Evolutionary conservation across 2,113 vertebrate species (phyloP).

Genomic region (Elgaria multicarinata): DNA sequence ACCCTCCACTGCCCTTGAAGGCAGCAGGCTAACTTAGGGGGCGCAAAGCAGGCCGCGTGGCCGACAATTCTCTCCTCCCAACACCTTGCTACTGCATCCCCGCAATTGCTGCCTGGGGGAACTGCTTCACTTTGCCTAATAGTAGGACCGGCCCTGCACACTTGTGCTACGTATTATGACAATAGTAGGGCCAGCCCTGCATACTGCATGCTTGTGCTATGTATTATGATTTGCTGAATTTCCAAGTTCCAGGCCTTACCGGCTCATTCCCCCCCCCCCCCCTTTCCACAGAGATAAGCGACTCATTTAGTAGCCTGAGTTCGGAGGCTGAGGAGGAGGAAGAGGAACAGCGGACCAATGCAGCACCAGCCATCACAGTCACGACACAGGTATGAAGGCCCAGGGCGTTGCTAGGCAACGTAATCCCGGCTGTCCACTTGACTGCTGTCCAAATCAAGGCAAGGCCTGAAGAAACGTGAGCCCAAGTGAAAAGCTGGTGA

Average conservation of each 20-base stretch:
- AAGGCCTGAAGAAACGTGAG: background rate
- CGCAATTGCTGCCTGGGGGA: no score
- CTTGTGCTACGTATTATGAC: background rate
- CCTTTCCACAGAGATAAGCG: slow-evolving; percentile 22
- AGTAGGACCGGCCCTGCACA: no score
- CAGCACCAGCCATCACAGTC: rapidly evolving
- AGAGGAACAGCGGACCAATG: background rate
- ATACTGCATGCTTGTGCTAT: background rate
- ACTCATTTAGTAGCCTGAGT: background rate
- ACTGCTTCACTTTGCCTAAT: no score
- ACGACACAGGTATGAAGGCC: slow-evolving; percentile 34
- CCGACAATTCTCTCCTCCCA: no score
- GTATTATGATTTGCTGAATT: background rate
- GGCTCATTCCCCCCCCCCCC: no score
- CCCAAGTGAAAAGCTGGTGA: background rate
- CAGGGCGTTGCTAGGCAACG: background rate
- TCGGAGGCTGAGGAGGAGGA: background rate
- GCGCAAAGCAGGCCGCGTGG: no score
- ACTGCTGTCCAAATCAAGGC: background rate
- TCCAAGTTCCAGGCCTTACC: background rate
- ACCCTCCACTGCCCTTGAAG: no score
- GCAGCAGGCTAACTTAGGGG: no score
- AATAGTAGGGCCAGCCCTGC: no score
- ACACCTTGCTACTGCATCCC: no score
- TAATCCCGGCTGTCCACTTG: no score